Base-by-base conservation (phyloP, 2,113 vertebrate genomes). In the Clinocottus analis region DNA sequence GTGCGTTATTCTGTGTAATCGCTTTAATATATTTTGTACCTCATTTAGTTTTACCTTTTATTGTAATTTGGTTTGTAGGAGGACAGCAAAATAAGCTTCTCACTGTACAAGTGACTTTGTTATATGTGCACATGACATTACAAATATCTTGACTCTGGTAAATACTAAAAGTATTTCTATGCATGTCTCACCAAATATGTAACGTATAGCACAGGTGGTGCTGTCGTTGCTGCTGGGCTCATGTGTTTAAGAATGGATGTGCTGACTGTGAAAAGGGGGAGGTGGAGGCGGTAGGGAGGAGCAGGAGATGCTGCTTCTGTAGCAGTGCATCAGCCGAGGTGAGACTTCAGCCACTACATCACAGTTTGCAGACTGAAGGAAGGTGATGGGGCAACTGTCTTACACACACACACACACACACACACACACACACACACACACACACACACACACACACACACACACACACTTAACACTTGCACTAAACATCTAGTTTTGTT, bases 241-340 rank as follows among this genome's bases (percentile, higher is more conserved):
- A 29, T 88, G 73, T 86, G 81, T 90, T 93, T 86, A 86, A 85
- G 85, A 87, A 89, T 91, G 89, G 81, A 90, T 89, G 86, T 87
- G 88, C 85, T 90, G 87, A 91, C 86, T 87, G 77, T 74, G 72
- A 80, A 75, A 41, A 82, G 77, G 59, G 27, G 56, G 29, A 23
- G 67, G 74, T 51, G 75, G 75, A 12, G 23, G 43, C 37, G 41
- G 53, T 43, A 12, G 27, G 33, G 41, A 65, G 10, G 73, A 76
- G 75, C 79, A 75, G 85, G 77, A 70, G 78, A 74, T 63, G 67
- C 33, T 72, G 80, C 85, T 88, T 59, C 82, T 90, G 91, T 87
- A 91, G 87, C 88, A 80, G 86, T 89, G 92, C 92, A 90, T 91
- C 89, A 91, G 84, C 84, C 88, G 82, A 87, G 89, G 88, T 91